Evolutionary conservation across 2,113 vertebrate species (phyloP), one percentile per base, ranked within the genome.

Genomic region (Tursiops truncatus): DNA sequence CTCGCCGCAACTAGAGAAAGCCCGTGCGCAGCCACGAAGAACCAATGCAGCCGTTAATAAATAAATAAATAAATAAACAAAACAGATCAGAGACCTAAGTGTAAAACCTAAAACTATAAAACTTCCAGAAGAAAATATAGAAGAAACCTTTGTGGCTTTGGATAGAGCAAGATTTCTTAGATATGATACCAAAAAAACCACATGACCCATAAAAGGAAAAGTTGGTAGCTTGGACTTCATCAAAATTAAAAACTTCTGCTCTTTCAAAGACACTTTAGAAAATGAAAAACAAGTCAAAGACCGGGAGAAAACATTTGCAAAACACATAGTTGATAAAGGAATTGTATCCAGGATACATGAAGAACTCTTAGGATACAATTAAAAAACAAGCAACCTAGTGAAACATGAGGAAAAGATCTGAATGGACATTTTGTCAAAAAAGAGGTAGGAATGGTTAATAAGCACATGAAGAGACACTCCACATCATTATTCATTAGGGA

Each of bases 71-170:
- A 53, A 53, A 18, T 1, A 53, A 53, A 53, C 36, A 41, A 83
- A 91, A 25, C 36, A 15, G 36, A 88, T 76, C 82, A 76, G 50
- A 96, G 47, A 88, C 20, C 47, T 84, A 80, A 68, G 50, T 33
- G n/a, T 77, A 73, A 65, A 93, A 58, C 70, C 25, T 76, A 93
- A 77, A 93, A 81, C 67, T 91, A 33, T 93, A 36, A 83, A 92
- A 94, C 14, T 83, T 87, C 28, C 11, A 73, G 47, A 79, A 96
- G 56, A 91, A 91, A 87, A 38, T 70, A 67, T 5, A 60, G 65
- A 53, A 91, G 4, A 92, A 47, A 81, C 21, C 10, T 87, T 60
- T 38, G 47, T 71, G 44, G 9, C 56, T 23, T 56, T 74, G 25
- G 15, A 9, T 65, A 84, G 17, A 28, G n/a, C 82, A 87, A 82